Base-by-base conservation (phyloP, 1,140 invertebrate species). In the Aplysia californica region DNA sequence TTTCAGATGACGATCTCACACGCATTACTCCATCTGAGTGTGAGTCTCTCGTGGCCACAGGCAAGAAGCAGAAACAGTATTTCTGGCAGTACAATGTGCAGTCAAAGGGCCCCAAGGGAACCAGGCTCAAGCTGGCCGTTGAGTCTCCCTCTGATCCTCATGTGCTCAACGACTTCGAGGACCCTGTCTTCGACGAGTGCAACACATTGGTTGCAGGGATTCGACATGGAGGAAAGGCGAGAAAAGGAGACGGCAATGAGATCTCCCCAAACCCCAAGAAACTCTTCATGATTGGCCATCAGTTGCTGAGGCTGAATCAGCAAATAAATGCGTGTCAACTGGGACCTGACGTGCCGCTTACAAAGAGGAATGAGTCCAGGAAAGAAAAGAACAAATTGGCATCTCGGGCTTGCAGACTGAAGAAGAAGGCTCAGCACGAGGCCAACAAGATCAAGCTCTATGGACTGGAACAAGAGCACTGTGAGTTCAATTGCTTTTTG, bases 71-170 rank as follows among this genome's bases (percentile, higher is more conserved):
- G 58, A 84, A 87, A 77, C 86, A 86, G 73, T 98, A 93, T 88
- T 99, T 99, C 89, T 99, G 98, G 97, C 97, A 99, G 87, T 99
- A 99, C 87, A 99, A 99, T 91, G 95, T 98, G 4, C 97, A 99
- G 91, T 96, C 97, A 0, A 99, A 99, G 91, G 97, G 97, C 1
- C 97, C 97, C 3, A 99, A 98, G 91, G 97, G 87, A 2, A 85
- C 84, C 44, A 76, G 85, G 39, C 83, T 89, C 31, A 81, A 83
- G 61, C 84, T 89, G 72, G 76, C 80, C 2, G 80, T 89, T 20
- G 94, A 96, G 84, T 23, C 41, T 20, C 92, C 94, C 29, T 94
- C 95, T 85, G 96, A 98, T 92, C 97, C 97, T n/a, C 96, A 98
- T 91, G 93, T 95, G 23, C 90, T 98, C 50, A 95, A 96, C 85